Evolutionary conservation across 2,888 invertebrate genomes (phyloP).

Genomic region (Galerucella pusilla): DNA sequence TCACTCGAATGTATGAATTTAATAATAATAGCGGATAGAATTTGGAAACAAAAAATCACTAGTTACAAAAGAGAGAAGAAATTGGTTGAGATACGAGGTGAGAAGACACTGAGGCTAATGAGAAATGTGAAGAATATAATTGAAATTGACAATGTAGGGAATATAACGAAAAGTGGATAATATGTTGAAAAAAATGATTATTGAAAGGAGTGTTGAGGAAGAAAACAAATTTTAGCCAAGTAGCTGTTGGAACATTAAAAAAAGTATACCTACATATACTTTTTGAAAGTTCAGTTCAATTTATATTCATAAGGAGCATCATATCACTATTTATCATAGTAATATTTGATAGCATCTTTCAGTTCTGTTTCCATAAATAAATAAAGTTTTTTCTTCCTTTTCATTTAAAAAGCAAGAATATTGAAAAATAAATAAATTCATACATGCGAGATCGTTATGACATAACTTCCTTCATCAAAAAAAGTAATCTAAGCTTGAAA

Average conservation of each 20-base stretch:
- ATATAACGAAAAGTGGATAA: too few species aligned
- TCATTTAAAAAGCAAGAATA: background rate
- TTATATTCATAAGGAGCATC: background rate
- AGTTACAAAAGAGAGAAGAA: background rate
- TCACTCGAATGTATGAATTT: slow-evolving; percentile 30
- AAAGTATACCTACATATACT: too few species aligned
- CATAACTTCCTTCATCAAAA: slow-evolving; percentile 17
- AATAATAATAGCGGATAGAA: background rate
- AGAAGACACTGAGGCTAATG: too few species aligned
- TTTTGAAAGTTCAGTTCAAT: background rate
- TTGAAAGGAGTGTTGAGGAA: too few species aligned
- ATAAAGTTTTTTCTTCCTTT: background rate
- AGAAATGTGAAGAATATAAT: too few species aligned
- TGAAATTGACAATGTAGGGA: too few species aligned
- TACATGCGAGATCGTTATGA: slow-evolving; percentile 23
- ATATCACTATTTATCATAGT: background rate
- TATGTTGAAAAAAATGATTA: too few species aligned
- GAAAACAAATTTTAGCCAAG: too few species aligned
- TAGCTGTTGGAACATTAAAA: too few species aligned
- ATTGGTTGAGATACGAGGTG: background rate
- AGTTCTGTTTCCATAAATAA: background rate
- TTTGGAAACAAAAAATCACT: background rate
- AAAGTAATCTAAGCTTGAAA: slow-evolving; percentile 26
- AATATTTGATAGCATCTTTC: background rate
- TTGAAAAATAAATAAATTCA: slow-evolving; percentile 4